phyloP scores from a whole-genome alignment of 2,797 vertebrate species.

The Myotis myotis region DNA sequence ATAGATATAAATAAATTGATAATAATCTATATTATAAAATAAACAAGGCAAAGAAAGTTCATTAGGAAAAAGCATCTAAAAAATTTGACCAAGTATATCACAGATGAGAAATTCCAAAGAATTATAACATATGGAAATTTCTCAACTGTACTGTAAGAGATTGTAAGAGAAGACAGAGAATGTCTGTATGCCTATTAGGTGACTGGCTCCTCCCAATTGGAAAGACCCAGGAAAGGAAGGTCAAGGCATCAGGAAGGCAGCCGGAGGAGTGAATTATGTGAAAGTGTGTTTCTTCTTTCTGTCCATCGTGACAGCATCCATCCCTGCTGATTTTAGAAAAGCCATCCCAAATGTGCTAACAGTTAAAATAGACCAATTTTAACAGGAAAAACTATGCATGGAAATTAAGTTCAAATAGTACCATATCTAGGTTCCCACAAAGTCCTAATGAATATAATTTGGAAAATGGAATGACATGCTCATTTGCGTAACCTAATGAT shows the following conservation, averaged over 20 bases:
- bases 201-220: neutral
- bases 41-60: neutral
- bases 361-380: neutral
- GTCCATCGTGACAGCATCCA: neutral
- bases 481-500: neutral
- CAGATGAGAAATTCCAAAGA: neutral
- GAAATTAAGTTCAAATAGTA: neutral
- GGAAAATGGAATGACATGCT: neutral
- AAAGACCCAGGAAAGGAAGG: neutral
- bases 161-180: neutral
- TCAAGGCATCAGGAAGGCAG: too few species aligned
- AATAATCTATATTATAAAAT: neutral
- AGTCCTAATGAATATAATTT: neutral
- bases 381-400: neutral
- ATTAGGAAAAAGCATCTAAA: neutral
- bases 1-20: neutral
- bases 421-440: neutral
- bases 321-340: neutral
- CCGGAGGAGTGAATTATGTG: rapidly evolving
- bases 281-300: neutral
- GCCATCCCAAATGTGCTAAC: neutral
- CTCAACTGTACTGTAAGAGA: neutral
- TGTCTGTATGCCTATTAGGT: neutral
- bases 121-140: neutral
- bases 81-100: neutral